Percentiles rank a stretch among this genome's conserved stretches.
phyloP scores from a whole-genome alignment of 2,888 invertebrate genomes.

The Lithophane socia region DNA sequence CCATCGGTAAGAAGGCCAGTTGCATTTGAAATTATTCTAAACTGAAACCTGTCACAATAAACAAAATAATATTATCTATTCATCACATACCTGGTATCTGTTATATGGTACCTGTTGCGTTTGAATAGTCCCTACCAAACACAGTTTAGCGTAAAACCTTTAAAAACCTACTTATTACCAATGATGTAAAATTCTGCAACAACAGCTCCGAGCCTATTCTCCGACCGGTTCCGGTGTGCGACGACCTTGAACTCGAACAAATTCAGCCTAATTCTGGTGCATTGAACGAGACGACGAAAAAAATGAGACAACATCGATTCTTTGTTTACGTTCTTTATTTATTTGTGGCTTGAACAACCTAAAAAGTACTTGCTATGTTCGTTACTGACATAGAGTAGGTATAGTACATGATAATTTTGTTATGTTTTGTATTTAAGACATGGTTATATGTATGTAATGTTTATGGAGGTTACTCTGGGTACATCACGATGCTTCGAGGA shows the following conservation, averaged over 20 bases:
- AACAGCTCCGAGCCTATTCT: constrained; percentile 53
- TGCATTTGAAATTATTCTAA: not conserved
- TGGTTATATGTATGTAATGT: not conserved
- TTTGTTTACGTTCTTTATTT: constrained; percentile 17
- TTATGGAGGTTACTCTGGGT: not conserved
- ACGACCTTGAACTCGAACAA: constrained; percentile 70
- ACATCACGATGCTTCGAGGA: not conserved
- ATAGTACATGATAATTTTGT: not conserved
- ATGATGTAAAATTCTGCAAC: not conserved
- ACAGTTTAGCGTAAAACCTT: not conserved
- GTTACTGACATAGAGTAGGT: not conserved
- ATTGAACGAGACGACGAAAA: constrained; percentile 38
- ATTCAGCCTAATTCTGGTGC: constrained; percentile 64
- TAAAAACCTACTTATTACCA: not conserved
- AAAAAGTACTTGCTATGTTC: not conserved
- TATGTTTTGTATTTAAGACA: not conserved
- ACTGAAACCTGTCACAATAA: not conserved
- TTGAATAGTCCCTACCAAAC: not conserved
- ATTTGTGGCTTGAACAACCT: not conserved
- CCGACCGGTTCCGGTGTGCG: constrained; percentile 65
- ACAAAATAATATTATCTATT: not conserved
- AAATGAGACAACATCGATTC: constrained; percentile 12
- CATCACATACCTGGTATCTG: no score
- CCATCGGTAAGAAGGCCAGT: not conserved
- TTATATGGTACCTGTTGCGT: not conserved